A percentile compares a stretch with the other conserved stretches of the same genome.
These are phyloP conservation scores for Peromyscus eremicus DNA, from an alignment of 2,797 vertebrate species.

Conservation along the genomic window DNA sequence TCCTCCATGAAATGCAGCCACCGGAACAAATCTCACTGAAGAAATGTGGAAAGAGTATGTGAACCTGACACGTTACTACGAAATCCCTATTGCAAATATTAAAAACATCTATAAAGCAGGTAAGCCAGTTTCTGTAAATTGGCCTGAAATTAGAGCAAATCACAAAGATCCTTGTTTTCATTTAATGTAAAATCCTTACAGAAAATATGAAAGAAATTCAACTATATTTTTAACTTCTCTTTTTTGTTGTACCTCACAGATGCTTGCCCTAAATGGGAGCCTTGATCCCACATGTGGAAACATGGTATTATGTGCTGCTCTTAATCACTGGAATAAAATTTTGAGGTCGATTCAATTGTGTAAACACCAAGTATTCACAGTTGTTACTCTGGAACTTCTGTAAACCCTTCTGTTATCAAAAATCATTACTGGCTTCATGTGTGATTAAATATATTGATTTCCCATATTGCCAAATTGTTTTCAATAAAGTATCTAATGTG, in stretches of 20 bases:
- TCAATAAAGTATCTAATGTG: neutral
- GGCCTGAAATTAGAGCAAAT: neutral
- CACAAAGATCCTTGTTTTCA: neutral
- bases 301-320: accelerated
- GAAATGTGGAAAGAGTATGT: neutral
- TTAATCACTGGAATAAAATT: neutral
- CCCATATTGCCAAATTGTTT: no score
- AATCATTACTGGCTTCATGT: neutral
- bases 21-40: neutral
- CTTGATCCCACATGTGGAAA: accelerated
- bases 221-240: neutral
- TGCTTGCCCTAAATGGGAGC: neutral
- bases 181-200: neutral
- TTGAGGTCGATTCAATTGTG: neutral
- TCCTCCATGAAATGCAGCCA: neutral
- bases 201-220: neutral
- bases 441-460: neutral
- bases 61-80: neutral
- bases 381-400: no score
- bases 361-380: neutral
- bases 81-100: neutral
- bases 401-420: neutral
- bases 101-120: neutral
- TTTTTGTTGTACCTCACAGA: neutral
- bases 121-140: neutral